Conservation (phyloP, 2,888 invertebrate species). For the Pseudococcus jackbeardsleyi region DNA sequence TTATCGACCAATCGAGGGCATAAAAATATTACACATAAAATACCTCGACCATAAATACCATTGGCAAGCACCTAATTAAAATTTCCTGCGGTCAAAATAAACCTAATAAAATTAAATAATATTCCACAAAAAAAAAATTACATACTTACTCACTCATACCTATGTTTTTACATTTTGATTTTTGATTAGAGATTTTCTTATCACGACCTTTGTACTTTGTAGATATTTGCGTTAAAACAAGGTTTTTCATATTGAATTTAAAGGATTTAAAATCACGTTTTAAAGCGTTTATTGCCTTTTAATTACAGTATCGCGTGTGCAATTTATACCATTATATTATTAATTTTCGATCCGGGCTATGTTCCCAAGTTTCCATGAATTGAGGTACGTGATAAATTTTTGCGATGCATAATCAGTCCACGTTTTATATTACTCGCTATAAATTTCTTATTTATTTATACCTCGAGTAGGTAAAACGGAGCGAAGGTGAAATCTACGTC, state of each 20-base stretch:
- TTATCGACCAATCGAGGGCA: no score
- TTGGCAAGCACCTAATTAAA: no score
- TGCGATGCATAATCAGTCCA: not conserved
- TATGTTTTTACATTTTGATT: not conserved
- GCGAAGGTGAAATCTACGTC: not conserved
- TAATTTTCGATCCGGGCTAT: not conserved
- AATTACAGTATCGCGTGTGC: not conserved
- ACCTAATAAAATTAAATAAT: no score
- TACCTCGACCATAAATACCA: no score
- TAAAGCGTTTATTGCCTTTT: not conserved
- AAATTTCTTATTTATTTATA: not conserved
- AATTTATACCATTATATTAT: not conserved
- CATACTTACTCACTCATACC: not conserved
- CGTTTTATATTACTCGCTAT: not conserved
- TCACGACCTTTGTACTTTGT: conserved; percentile 8
- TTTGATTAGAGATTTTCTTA: not conserved
- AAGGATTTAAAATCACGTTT: conserved; percentile 38
- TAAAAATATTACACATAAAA: no score
- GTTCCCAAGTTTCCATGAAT: not conserved
- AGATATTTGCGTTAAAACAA: not conserved
- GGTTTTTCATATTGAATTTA: not conserved
- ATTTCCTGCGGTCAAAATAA: no score
- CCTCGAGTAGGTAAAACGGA: not conserved
- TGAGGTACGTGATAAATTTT: not conserved
- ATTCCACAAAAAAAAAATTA: not conserved